Base-by-base conservation (phyloP, 1,140 invertebrate genomes). In the Ceratina calcarata region DNA sequence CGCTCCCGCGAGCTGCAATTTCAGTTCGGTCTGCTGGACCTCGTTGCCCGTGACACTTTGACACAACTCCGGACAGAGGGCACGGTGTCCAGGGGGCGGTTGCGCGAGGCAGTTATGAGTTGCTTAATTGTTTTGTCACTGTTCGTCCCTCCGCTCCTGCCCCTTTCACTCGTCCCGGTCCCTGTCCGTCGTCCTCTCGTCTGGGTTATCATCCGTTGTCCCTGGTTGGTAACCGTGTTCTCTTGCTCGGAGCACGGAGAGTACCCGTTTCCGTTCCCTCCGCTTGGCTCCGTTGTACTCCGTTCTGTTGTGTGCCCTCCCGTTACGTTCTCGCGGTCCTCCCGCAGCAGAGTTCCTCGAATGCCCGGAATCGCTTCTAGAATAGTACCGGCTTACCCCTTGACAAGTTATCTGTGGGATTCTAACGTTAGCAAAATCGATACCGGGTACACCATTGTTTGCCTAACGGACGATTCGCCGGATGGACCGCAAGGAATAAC, bases 1-100 rank as follows among this genome's bases (percentile, higher is more conserved):
- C 86, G 84, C 86, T 67, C 78, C 71, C 73, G 68, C 70, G 60
- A 81, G 83, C 86, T 84, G 87, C 86, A 90, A 93, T 92, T 92
- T 89, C 80, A 86, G 78, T 90, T 87, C 89, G 90, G 91, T 93
- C 91, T 92, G 91, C 87, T 90, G 89, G 89, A 91, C 76, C 88
- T 89, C 84, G 89, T 92, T 92, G 92, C 68, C 92, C 65, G 75
- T 92, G 92, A 92, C 92, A 93, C 90, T 92, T 93, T 91, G 91
- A 92, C 90, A 86, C 86, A 90, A 91, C 87, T 90, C 85, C 69
- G 86, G 86, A 84, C 75, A 84, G 84, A 85, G 75, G 22, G 81
- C 88, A 83, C 83, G 83, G 73, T 86, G 84, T 84, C 74, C 88
- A 84, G 82, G 87, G 86, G 78, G 74, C 83, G 78, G 13, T 87